phyloP scores from a whole-genome alignment of 2,113 vertebrate genomes.

The Zosterops lateralis region DNA sequence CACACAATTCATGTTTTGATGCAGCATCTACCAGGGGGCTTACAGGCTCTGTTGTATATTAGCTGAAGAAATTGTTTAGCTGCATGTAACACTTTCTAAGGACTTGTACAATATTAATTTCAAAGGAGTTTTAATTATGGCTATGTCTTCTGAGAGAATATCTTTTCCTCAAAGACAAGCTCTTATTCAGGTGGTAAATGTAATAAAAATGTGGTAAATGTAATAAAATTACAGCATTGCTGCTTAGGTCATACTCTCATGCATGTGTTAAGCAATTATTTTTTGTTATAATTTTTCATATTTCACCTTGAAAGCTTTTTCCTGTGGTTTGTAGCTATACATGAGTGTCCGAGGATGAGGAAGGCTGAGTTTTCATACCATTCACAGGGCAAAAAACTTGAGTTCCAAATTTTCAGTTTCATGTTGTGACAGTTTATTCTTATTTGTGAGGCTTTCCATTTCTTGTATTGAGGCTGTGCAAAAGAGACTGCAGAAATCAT shows the following conservation, averaged over 20 bases:
- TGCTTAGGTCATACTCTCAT: background rate
- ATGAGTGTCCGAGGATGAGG: background rate
- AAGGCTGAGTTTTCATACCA: background rate
- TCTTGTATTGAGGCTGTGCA: background rate
- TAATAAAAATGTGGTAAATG: background rate
- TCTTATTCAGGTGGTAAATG: background rate
- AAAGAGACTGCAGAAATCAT: background rate
- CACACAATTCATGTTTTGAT: background rate
- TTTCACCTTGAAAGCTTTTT: background rate
- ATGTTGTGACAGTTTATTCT: background rate
- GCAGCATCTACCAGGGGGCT: background rate
- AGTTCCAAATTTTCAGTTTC: conserved; percentile 19
- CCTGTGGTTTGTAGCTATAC: background rate
- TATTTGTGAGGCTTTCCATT: background rate
- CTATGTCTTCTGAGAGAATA: background rate
- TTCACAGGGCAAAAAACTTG: background rate
- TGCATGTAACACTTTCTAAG: background rate
- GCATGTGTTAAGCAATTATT: conserved; percentile 1
- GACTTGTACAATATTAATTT: background rate
- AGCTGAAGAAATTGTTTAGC: background rate
- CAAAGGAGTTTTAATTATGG: conserved; percentile 16
- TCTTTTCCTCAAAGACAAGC: background rate
- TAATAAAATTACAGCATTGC: background rate
- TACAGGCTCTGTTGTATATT: background rate
- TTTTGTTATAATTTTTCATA: conserved; percentile 3